Evolutionary conservation across 2,113 vertebrate genomes (phyloP).

Genomic region (Phalacrocorax pelagicus): DNA sequence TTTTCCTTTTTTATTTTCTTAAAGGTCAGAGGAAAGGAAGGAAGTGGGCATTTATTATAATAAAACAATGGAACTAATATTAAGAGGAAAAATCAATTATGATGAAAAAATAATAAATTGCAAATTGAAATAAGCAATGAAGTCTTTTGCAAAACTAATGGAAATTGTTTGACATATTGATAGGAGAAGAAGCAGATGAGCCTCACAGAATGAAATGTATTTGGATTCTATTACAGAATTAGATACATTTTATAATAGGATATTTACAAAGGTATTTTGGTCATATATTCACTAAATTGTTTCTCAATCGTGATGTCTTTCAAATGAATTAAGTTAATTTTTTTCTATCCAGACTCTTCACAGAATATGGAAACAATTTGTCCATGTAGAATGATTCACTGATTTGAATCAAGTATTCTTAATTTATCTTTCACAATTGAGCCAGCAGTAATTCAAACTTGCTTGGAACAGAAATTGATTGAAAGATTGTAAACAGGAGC

Average conservation of each 20-base stretch:
- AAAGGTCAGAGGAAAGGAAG: neutral
- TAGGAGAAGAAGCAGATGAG: neutral
- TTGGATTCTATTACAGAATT: neutral
- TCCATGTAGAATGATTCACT: conserved; percentile 24
- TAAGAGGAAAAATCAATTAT: neutral
- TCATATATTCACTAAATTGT: conserved; percentile 11
- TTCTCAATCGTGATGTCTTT: neutral
- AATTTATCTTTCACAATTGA: conserved; percentile 31
- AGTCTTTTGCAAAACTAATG: neutral
- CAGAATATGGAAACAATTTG: conserved; percentile 12
- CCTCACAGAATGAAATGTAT: neutral
- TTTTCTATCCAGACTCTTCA: neutral
- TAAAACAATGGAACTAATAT: neutral
- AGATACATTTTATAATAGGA: neutral
- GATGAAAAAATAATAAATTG: neutral
- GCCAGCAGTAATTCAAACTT: conserved; percentile 26
- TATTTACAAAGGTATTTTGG: neutral
- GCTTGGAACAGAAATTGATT: neutral
- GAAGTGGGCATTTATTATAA: neutral
- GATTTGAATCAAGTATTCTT: conserved; percentile 23
- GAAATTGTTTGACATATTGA: neutral
- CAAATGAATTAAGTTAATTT: conserved; percentile 20
- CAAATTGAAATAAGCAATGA: neutral
- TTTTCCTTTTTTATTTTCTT: neutral
- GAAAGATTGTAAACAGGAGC: neutral